A percentile compares a stretch with the other conserved stretches of the same genome.
These are phyloP conservation scores for Pipistrellus nathusii DNA, from an alignment of 2,797 vertebrate species.

Conservation along the genomic window DNA sequence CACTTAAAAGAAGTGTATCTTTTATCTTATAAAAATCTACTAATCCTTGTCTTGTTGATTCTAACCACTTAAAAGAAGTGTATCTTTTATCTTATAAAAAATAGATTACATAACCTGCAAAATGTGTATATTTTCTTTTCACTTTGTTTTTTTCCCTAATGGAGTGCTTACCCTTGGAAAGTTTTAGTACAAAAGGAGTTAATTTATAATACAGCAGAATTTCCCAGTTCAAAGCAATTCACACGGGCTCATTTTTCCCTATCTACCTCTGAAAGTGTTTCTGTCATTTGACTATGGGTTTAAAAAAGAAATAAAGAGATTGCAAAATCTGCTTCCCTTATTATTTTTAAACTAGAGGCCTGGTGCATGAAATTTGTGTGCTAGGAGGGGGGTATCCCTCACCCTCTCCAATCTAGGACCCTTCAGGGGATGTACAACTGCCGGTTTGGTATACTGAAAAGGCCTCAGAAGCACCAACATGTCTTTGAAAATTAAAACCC, in stretches of 20 bases:
- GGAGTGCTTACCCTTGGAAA: conserved; percentile 19
- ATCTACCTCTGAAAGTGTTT: neutral
- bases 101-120: neutral
- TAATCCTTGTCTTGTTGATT: neutral
- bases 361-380: too few relatives aligned
- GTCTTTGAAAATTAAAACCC: too few relatives aligned
- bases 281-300: conserved; percentile 24
- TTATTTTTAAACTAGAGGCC: neutral
- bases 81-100: conserved; percentile 45
- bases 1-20: neutral
- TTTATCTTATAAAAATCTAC: conserved; percentile 38
- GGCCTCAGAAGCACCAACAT: too few relatives aligned
- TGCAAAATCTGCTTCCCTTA: conserved; percentile 59
- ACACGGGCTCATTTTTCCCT: neutral
- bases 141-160: neutral
- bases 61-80: neutral
- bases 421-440: too few relatives aligned
- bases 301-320: conserved; percentile 68
- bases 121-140: conserved; percentile 8
- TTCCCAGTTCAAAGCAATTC: conserved; percentile 27
- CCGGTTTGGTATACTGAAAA: too few relatives aligned
- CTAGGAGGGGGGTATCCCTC: too few relatives aligned
- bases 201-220: conserved; percentile 21
- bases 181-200: neutral
- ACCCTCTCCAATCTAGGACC: too few relatives aligned